Base-by-base conservation (phyloP, 2,888 invertebrate species). In the Agapostemon virescens region DNA sequence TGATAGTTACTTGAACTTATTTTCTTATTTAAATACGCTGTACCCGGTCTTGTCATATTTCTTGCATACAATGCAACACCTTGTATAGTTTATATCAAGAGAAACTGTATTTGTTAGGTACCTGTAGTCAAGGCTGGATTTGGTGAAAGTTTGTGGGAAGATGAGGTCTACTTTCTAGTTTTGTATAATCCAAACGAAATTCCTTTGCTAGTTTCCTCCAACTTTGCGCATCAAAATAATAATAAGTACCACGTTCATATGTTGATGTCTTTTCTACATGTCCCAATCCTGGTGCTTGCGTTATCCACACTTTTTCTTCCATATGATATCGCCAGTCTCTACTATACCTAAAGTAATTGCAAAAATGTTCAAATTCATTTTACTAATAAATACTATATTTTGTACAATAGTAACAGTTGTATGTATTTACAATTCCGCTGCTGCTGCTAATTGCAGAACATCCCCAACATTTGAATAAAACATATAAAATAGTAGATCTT, bases 241-340 rank as follows among this genome's bases (percentile, higher is more conserved):
- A 99, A 94, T 99, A 99, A 91, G 98, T 99, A 94, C 99, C 99
- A 92, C 98, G 95, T 94, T 99, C 99, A 94, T 98, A 99, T 88
- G 97, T 97, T 90, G 96, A 96, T 87, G 98, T 98, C 94, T 99
- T 99, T 93, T 99, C 98, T 89, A 97, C 95, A 92, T 98, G 96
- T 88, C 97, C 96, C 95, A 98, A 96, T 89, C 98, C 98, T 87
- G 98, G 98, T 91, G 98, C 98, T 93, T 98, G 97, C 90, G 98
- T 99, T 93, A 99, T 98, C 99, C 99, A 99, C 91, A 99, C 98
- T 93, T 98, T 97, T 93, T 99, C 99, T 93, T 98, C 98, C 95
- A 97, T 99, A 94, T 99, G 99, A 95, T 98, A 99, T 94, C 99
- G 96, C 99, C 99, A 99, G 93, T 99, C 99, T 92, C 99, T 96